Evolutionary conservation across 2,797 vertebrate species (phyloP).

Genomic region (Nannoperca obscura): DNA sequence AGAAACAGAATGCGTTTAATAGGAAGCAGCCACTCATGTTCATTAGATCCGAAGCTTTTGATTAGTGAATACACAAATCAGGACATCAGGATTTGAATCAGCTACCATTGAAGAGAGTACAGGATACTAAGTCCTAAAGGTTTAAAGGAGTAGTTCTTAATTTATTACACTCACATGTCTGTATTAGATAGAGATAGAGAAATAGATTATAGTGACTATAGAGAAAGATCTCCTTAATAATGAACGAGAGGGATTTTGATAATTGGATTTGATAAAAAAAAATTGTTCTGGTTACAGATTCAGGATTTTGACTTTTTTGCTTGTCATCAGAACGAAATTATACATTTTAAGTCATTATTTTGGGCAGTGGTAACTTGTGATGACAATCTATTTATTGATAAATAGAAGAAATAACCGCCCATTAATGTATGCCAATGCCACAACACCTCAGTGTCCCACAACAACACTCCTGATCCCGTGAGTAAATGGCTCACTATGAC

Average conservation of each 20-base stretch:
- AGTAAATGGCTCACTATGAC: not conserved
- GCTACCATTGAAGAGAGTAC: not conserved
- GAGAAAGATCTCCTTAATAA: not conserved
- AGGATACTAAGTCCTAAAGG: not conserved
- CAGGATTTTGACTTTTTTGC: no score
- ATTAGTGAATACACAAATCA: not conserved
- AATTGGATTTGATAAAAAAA: no score
- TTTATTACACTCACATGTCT: not conserved
- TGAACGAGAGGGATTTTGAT: not conserved
- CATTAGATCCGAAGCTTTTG: not conserved
- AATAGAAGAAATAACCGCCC: not conserved
- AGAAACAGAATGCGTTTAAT: not conserved
- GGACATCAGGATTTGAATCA: not conserved
- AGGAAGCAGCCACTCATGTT: not conserved
- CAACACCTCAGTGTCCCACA: not conserved
- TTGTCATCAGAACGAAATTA: no score
- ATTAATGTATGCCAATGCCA: not conserved
- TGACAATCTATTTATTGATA: not conserved
- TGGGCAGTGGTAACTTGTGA: no score
- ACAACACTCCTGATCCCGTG: not conserved
- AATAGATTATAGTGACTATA: not conserved
- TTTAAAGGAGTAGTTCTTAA: constrained; percentile 1
- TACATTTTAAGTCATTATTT: no score
- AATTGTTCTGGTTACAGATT: no score
- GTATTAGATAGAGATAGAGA: no score